Evolutionary conservation across 1,140 invertebrate genomes (phyloP), one percentile per base, ranked within the genome.

Genomic region (Hydropsyche tenuis): DNA sequence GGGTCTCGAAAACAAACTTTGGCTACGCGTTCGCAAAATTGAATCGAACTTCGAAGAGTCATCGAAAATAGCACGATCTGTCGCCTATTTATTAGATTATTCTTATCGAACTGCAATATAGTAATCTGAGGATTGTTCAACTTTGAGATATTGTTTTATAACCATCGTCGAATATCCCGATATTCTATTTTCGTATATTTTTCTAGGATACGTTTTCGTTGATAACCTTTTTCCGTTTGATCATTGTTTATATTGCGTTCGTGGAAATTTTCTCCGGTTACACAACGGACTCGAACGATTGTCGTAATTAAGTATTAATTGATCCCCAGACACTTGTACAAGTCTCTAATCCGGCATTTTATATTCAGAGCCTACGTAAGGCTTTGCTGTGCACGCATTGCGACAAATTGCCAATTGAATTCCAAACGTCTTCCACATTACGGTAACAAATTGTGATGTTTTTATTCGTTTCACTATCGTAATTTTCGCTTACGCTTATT

Each of bases 291-390:
- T 18, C 48, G 48, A 53, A 53, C 48, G 20, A 53, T 16, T 16
- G 48, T 53, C 48, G 48, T 53, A 53, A 53, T 53, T 53, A 53
- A 53, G 48, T 53, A 53, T 53, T 53, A 53, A 53, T 53, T 53
- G 48, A 53, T 53, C 48, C 48, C 48, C 9, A 53, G 48, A 53
- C 48, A 53, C 48, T 53, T 53, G 6, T 53, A 53, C n/a, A 20
- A 53, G 48, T 53, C 48, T 9, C 3, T 53, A 53, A 53, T 53
- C 48, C 20, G 20, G 48, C 20, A 53, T 53, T 53, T 53, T 53
- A 53, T 53, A 53, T 53, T 53, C 48, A 7, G 16, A 53, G 16
- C 48, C 18, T 20, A 53, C 48, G 48, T 16, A 53, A 37, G 30
- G 48, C 48, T 53, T 53, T 53, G 20, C 48, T 53, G 48, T 53